phyloP scores from a whole-genome alignment of 2,888 invertebrate genomes.

The Melanostoma scalare region DNA sequence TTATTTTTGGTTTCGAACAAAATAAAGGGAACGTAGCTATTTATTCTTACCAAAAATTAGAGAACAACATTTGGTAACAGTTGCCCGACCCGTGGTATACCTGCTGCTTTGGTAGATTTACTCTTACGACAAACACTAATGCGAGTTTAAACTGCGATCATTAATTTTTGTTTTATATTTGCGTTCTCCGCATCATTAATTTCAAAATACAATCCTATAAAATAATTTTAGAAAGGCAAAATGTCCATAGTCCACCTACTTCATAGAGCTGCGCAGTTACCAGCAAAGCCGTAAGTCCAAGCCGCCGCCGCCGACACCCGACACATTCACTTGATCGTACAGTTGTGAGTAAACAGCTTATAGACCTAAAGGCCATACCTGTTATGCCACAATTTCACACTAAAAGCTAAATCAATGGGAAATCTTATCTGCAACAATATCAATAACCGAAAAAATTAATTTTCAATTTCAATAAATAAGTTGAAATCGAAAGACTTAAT shows the following conservation, averaged over 20 bases:
- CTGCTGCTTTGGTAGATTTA: too few relatives aligned
- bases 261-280: neutral
- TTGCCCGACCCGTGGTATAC: too few relatives aligned
- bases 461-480: constrained; percentile 68
- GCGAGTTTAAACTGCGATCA: constrained; percentile 17
- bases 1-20: constrained; percentile 1
- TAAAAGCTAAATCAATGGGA: constrained; percentile 57
- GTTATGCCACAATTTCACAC: constrained; percentile 40
- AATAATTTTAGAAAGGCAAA: constrained; percentile 30
- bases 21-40: too few relatives aligned
- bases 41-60: too few relatives aligned
- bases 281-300: constrained; percentile 1
- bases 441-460: constrained; percentile 69
- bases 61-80: too few relatives aligned
- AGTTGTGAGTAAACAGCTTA: constrained; percentile 34
- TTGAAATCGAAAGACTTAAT: constrained; percentile 57
- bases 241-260: constrained; percentile 3
- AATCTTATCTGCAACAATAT: constrained; percentile 67
- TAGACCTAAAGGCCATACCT: constrained; percentile 44
- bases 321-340: constrained; percentile 51
- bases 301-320: neutral
- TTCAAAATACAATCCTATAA: constrained; percentile 15
- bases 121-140: constrained; percentile 1
- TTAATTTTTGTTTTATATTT: constrained; percentile 7
- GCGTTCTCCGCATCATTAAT: constrained; percentile 7